These are phyloP conservation scores for Oreochromis niloticus DNA, from an alignment of 2,113 vertebrate genomes.

Conservation along the genomic window DNA sequence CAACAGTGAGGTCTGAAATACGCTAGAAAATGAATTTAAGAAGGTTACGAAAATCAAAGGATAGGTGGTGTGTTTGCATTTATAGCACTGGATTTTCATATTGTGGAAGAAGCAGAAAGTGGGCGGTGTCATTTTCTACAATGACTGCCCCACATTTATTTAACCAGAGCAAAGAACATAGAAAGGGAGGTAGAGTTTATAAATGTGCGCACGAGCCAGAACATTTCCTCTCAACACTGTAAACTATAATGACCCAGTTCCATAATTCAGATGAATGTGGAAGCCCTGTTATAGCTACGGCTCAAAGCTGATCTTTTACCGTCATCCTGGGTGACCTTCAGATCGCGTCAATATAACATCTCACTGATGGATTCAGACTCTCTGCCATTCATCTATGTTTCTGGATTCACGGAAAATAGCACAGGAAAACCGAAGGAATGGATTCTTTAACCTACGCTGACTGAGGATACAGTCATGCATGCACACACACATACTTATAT, in stretches of 20 bases:
- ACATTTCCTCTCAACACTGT: neutral
- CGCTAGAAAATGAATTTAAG: neutral
- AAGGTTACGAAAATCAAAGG: neutral
- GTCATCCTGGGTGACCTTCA: constrained; percentile 5
- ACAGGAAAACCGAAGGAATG: neutral
- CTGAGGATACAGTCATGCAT: neutral
- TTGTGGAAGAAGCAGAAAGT: neutral
- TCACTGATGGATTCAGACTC: neutral
- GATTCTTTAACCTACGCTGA: constrained; percentile 1
- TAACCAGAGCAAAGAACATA: neutral
- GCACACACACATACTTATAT: neutral
- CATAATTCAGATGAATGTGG: neutral
- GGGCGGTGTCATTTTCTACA: neutral
- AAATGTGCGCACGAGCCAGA: neutral
- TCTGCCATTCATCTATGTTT: neutral
- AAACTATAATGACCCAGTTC: constrained; percentile 44
- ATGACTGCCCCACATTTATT: neutral
- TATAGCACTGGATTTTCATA: neutral
- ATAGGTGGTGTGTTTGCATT: neutral
- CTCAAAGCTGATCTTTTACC: constrained; percentile 9
- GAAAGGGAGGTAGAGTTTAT: neutral
- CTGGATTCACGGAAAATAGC: neutral
- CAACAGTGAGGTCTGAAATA: neutral
- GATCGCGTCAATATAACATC: neutral
- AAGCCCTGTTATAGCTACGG: neutral